Conservation (phyloP, 2,797 vertebrate genomes). For the Periparus ater region DNA sequence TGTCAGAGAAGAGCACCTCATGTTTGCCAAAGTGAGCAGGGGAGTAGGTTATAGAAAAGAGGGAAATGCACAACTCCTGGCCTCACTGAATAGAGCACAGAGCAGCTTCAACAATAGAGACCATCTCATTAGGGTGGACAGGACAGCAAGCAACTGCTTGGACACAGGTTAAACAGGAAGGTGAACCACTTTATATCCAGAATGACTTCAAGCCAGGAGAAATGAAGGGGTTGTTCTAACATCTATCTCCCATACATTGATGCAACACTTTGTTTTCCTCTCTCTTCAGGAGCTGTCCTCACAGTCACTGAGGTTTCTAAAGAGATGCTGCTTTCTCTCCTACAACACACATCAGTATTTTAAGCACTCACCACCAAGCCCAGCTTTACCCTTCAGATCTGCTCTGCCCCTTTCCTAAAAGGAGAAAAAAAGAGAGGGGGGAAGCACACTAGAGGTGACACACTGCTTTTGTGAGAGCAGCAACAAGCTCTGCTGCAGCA, state of each 20-base stretch:
- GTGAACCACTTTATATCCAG: not conserved
- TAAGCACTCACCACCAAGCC: not conserved
- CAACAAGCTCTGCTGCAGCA: not conserved
- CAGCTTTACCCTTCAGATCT: not conserved
- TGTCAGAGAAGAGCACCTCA: not conserved
- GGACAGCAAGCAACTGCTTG: not conserved
- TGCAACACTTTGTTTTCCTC: not conserved
- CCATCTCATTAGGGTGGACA: not conserved
- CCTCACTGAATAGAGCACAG: not conserved
- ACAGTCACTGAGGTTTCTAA: not conserved
- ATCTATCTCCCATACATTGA: rapidly evolving
- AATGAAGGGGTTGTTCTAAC: not conserved
- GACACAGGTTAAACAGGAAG: not conserved
- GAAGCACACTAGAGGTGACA: not conserved
- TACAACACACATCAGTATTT: not conserved
- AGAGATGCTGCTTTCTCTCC: not conserved
- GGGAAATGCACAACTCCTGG: not conserved
- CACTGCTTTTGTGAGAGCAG: not conserved
- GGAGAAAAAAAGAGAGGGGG: rapidly evolving
- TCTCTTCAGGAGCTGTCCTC: not conserved
- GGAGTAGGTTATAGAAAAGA: not conserved
- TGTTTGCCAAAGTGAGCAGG: not conserved
- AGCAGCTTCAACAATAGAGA: not conserved
- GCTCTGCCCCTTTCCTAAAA: not conserved
- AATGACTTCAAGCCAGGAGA: not conserved